phyloP scores from a whole-genome alignment of 2,888 invertebrate species.

The Synergus itoensis region DNA sequence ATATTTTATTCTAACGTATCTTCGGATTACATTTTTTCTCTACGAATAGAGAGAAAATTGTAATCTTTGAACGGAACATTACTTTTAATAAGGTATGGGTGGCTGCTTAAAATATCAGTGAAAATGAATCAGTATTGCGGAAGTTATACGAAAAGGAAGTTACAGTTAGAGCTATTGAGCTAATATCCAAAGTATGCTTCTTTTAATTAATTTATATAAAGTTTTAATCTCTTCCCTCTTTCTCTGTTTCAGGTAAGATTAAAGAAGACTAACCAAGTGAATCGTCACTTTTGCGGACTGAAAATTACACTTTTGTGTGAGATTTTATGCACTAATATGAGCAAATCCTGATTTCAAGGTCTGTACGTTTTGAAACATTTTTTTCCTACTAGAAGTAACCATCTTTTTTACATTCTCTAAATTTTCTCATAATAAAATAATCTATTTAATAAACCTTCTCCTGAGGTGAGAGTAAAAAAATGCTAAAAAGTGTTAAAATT shows the following conservation, averaged over 20 bases:
- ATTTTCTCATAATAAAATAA: background rate
- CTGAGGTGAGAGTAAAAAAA: background rate
- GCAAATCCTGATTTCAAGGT: no score
- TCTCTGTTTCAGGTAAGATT: background rate
- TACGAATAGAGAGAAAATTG: background rate
- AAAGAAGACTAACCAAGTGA: background rate
- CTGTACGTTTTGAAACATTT: no score
- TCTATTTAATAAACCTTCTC: background rate
- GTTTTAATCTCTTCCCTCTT: background rate
- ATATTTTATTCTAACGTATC: conserved; percentile 18
- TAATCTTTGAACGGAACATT: background rate
- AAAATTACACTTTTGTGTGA: background rate
- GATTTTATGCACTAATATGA: background rate
- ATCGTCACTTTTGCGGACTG: background rate
- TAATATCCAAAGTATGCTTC: no score
- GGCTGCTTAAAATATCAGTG: background rate
- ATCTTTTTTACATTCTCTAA: background rate
- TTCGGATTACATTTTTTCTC: background rate
- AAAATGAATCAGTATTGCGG: background rate
- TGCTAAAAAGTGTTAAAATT: background rate
- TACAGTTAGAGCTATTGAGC: no score
- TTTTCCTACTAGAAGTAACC: no score
- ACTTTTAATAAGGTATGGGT: background rate
- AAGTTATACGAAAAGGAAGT: background rate
- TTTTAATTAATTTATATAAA: background rate